phyloP scores from a whole-genome alignment of 1,140 invertebrate genomes.

The Delia radicum region DNA sequence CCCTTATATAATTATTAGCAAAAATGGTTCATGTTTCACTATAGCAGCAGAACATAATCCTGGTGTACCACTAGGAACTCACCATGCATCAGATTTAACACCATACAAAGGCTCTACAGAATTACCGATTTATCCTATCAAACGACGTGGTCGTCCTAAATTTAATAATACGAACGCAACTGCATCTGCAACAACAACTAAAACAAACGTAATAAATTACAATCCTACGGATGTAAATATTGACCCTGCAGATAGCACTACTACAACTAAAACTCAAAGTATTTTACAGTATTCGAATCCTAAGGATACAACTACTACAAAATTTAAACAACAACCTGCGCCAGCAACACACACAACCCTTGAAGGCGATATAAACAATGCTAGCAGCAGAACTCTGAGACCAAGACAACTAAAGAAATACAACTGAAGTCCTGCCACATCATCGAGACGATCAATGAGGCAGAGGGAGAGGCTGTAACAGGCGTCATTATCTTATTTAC shows the following conservation, averaged over 20 bases:
- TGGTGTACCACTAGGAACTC: background rate
- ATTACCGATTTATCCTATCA: background rate
- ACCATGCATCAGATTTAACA: background rate
- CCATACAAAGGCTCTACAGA: background rate
- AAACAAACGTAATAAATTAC: too few relatives aligned
- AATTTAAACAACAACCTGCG: background rate
- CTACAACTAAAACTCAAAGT: too few relatives aligned
- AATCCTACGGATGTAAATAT: too few relatives aligned
- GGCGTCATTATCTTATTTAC: too few relatives aligned
- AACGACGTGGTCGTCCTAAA: background rate
- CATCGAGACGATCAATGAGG: background rate
- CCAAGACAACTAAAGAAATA: background rate
- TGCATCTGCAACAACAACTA: background rate
- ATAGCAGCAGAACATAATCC: background rate
- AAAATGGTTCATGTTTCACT: background rate
- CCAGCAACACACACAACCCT: background rate
- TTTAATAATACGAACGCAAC: background rate
- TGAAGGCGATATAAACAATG: background rate
- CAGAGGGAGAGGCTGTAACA: conserved; percentile 17
- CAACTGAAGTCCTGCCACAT: conserved; percentile 7
- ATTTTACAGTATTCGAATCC: too few relatives aligned
- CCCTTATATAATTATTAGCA: background rate
- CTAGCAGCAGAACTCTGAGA: background rate
- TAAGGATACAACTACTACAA: background rate
- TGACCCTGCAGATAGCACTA: too few relatives aligned